Evolutionary conservation across 2,888 invertebrate genomes (phyloP).

Genomic region (Euplagia quadripunctaria): DNA sequence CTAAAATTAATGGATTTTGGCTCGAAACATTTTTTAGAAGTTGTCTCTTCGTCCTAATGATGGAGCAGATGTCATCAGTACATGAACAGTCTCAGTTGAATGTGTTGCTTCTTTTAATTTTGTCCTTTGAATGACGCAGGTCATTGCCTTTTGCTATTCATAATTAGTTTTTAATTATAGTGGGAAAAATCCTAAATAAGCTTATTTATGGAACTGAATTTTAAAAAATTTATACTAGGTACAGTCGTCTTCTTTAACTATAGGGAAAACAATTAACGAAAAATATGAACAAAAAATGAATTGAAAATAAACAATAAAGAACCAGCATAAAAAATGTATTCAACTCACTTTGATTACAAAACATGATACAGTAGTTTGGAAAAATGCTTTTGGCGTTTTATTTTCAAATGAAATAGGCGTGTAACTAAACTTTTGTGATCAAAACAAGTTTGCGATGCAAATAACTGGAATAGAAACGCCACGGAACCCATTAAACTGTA

Average conservation of each 20-base stretch:
- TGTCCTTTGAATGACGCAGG: conserved; percentile 37
- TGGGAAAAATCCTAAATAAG: conserved; percentile 14
- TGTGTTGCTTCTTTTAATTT: conserved; percentile 61
- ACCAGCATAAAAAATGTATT: too few species aligned
- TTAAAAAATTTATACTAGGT: too few species aligned
- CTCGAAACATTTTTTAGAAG: conserved; percentile 71
- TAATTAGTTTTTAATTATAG: conserved; percentile 20
- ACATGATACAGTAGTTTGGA: neutral
- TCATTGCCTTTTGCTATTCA: conserved; percentile 41
- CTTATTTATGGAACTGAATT: neutral
- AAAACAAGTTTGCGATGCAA: conserved; percentile 64
- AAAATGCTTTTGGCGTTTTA: conserved; percentile 28
- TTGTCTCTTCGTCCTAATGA: conserved; percentile 73
- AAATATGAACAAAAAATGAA: too few species aligned
- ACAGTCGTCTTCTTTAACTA: too few species aligned
- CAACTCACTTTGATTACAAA: too few species aligned
- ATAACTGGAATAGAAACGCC: conserved; percentile 66
- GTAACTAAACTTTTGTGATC: conserved; percentile 59
- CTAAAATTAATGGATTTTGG: conserved; percentile 80
- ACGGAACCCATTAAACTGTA: conserved; percentile 71
- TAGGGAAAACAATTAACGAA: too few species aligned
- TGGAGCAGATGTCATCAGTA: conserved; percentile 77
- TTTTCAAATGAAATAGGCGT: conserved; percentile 54
- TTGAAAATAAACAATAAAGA: too few species aligned
- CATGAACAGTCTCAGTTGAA: conserved; percentile 50